Evolutionary conservation across 1,140 invertebrate species (phyloP).

Genomic region (Cydia splendana): DNA sequence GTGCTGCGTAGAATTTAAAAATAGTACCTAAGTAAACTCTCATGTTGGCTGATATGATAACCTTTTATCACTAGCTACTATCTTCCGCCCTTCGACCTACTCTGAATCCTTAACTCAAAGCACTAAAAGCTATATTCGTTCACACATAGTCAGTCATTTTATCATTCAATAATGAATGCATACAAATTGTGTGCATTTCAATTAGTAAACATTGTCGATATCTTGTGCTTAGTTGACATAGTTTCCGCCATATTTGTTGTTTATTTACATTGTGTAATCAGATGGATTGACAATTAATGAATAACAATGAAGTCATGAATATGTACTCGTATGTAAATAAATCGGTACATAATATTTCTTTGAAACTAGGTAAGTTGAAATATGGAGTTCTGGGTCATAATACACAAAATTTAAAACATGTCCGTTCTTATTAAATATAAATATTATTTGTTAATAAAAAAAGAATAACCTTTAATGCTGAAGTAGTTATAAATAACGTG

Average conservation of each 20-base stretch:
- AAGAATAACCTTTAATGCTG: too few species aligned
- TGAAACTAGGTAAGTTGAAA: too few species aligned
- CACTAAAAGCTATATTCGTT: not conserved
- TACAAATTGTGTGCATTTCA: slow-evolving; percentile 21
- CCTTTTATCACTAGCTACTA: slow-evolving; percentile 21
- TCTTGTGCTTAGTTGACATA: slow-evolving; percentile 15
- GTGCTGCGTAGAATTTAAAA: slow-evolving; percentile 1
- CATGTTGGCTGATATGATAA: slow-evolving; percentile 10
- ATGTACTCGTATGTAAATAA: not conserved
- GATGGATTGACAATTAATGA: not conserved
- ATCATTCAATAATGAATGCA: not conserved
- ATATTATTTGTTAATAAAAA: too few species aligned
- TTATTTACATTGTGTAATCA: not conserved
- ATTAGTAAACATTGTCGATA: slow-evolving; percentile 27
- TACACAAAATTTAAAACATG: too few species aligned
- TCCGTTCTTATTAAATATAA: too few species aligned
- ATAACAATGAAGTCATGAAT: not conserved
- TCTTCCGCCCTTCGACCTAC: not conserved
- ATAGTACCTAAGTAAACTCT: slow-evolving; percentile 15
- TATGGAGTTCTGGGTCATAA: too few species aligned
- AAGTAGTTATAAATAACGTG: too few species aligned
- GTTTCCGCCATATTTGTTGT: not conserved
- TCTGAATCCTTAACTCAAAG: not conserved
- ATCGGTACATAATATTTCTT: not conserved
- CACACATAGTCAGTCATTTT: not conserved